Percentiles rank a stretch among this genome's conserved stretches.
These are phyloP conservation scores for Siderastrea siderea DNA, from an alignment of 92 coral and sea anemone species.

Conservation along the genomic window DNA sequence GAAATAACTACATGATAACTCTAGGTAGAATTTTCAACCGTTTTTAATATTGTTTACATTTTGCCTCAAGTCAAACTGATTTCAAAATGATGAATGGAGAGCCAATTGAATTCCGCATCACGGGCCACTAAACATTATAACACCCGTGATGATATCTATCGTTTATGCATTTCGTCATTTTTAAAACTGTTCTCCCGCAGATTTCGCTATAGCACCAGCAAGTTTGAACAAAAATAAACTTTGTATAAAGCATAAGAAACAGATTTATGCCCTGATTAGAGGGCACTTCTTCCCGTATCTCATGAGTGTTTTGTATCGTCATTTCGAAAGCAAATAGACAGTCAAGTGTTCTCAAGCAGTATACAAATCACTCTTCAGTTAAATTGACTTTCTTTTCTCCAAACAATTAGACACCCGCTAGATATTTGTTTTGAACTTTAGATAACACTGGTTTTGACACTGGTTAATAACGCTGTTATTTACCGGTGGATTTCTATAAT, in stretches of 20 bases:
- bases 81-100: neutral
- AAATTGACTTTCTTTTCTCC: neutral
- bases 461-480: conserved; percentile 40
- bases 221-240: conserved; percentile 38
- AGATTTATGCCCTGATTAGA: neutral
- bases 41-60: neutral
- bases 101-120: conserved; percentile 29
- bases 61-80: neutral
- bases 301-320: neutral
- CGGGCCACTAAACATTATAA: conserved; percentile 16
- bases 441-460: conserved; percentile 47
- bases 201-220: conserved; percentile 30
- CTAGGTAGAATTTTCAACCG: no score
- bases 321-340: neutral
- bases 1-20: neutral
- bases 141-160: conserved; percentile 24
- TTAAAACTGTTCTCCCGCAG: conserved; percentile 14
- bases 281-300: neutral
- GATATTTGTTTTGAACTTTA: conserved; percentile 33
- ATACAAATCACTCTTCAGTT: conserved; percentile 5
- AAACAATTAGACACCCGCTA: conserved; percentile 47
- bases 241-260: neutral
- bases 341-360: neutral
- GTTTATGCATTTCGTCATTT: conserved; percentile 51
- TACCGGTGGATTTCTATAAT: conserved; percentile 25